phyloP scores from a whole-genome alignment of 1,140 invertebrate genomes.

The Latrodectus geometricus region DNA sequence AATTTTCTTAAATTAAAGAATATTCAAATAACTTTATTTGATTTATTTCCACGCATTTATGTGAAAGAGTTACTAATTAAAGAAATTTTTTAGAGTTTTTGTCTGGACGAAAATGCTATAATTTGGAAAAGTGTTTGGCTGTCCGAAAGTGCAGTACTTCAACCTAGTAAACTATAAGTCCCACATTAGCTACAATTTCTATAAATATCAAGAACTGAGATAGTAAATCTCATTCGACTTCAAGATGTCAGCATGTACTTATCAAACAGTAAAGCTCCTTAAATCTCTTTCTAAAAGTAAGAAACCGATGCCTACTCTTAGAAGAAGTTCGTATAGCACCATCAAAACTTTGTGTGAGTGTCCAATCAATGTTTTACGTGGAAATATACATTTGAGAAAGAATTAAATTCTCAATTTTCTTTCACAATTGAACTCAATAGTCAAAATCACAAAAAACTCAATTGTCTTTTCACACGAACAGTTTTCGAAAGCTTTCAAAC shows the following conservation, averaged over 20 bases:
- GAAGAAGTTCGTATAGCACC: background rate
- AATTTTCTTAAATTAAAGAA: background rate
- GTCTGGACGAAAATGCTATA: background rate
- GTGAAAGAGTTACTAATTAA: background rate
- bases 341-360: constrained; percentile 21
- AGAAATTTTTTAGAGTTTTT: constrained; percentile 6
- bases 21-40: background rate
- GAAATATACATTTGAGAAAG: constrained; percentile 3
- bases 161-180: background rate
- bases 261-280: background rate
- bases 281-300: constrained; percentile 10
- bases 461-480: background rate
- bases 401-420: no score
- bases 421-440: no score
- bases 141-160: background rate
- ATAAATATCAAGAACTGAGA: background rate
- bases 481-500: background rate
- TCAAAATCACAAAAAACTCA: background rate
- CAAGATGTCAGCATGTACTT: constrained; percentile 1
- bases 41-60: background rate
- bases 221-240: background rate
- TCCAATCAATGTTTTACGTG: background rate
- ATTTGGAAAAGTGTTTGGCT: constrained; percentile 3
- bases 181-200: background rate
- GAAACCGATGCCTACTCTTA: background rate